Conservation (phyloP, 2,797 vertebrate genomes). For the Anguilla marmorata region DNA sequence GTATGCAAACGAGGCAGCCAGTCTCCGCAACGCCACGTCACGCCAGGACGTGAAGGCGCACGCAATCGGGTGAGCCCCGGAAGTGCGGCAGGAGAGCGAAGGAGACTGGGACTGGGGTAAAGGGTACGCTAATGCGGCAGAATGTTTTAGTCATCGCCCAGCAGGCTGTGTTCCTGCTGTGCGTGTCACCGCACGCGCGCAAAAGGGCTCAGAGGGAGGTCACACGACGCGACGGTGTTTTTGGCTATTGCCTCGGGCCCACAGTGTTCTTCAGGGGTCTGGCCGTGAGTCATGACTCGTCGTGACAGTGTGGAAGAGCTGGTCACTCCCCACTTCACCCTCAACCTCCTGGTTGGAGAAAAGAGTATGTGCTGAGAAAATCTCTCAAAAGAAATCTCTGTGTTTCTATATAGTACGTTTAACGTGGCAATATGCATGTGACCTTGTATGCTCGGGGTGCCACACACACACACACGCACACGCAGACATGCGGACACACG, state of each 20-base stretch:
- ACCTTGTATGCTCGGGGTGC: neutral
- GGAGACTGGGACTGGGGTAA: neutral
- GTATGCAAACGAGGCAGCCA: neutral
- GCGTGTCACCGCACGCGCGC: neutral
- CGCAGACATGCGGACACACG: too few relatives aligned
- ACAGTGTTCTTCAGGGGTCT: neutral
- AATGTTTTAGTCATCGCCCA: neutral
- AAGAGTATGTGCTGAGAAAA: neutral
- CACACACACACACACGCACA: neutral
- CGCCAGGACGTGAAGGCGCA: neutral
- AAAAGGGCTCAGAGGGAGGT: neutral
- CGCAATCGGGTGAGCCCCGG: neutral
- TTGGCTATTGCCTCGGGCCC: neutral
- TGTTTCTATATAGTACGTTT: neutral
- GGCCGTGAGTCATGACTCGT: neutral
- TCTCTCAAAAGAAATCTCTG: neutral
- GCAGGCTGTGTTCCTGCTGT: neutral
- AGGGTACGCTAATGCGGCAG: neutral
- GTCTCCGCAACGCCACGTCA: neutral
- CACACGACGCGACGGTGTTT: neutral
- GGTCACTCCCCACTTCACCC: neutral
- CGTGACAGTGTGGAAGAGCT: constrained; percentile 4
- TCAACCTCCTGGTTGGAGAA: neutral
- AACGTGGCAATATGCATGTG: neutral
- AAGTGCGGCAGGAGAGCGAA: neutral